Evolutionary conservation across 2,797 vertebrate genomes (phyloP), one percentile per base, ranked within the genome.

Genomic region (Takifugu rubripes): DNA sequence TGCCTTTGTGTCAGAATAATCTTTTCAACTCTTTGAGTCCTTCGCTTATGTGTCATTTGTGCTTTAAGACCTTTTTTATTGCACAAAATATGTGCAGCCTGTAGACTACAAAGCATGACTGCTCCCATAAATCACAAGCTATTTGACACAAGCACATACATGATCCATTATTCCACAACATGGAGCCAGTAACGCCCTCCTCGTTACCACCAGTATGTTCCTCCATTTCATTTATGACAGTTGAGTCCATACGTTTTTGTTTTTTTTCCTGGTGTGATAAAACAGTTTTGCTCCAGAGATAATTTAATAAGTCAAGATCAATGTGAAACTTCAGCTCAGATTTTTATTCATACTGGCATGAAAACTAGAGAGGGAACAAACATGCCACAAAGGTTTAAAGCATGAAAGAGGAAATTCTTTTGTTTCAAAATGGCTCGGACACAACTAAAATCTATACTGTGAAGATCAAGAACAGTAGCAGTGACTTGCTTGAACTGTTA

Each of bases 161-260:
- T 43, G 57, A 60, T 51, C 29, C 40, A 66, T 78, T 68, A 59
- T 61, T 69, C 26, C 25, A 67, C 52, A 7, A 50, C 40, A 46
- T 59, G 55, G 56, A 75, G 57, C 57, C 61, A 11, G 62, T 29
- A 45, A 46, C 56, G 62, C 53, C 53, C 66, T 58, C 36, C 33
- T 64, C 21, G 43, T 61, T 61, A 17, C n/a, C 25, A 52, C 25
- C 52, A 29, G 14, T 45, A 51, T 55, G 43, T 53, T 5, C 16
- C 48, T 16, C 44, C 56, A 49, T 65, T 69, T 67, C 66, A 57
- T 75, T 62, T 61, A 64, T 73, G 53, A 54, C 58, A 26, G 27
- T 46, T 49, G 24, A 61, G 57, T 21, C 21, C 31, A 33, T 10
- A 9, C 10, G 4, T 29, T 7, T 29, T 29, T 29, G 3, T 29